phyloP scores from a whole-genome alignment of 2,797 vertebrate species.

The Danio aesculapii region DNA sequence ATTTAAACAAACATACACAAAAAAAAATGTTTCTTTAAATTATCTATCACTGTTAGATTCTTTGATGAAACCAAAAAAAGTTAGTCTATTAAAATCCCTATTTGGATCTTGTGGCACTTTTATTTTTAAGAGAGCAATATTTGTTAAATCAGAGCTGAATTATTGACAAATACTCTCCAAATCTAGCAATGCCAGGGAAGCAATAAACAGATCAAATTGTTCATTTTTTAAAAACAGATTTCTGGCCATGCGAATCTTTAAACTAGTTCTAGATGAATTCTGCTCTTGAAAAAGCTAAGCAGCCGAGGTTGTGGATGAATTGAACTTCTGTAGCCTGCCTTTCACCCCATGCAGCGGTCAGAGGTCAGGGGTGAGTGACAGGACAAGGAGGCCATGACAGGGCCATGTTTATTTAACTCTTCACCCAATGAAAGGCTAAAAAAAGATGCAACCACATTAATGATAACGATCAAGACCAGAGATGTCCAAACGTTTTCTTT shows the following conservation, averaged over 20 bases:
- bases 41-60: too few relatives aligned
- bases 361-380: slow-evolving; percentile 60
- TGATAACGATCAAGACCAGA: slow-evolving; percentile 3
- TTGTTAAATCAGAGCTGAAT: background rate
- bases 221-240: background rate
- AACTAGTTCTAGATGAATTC: background rate
- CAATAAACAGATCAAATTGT: too few relatives aligned
- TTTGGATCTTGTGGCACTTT: too few relatives aligned
- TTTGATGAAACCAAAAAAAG: too few relatives aligned
- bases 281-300: slow-evolving; percentile 16
- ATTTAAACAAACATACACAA: too few relatives aligned
- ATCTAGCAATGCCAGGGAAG: background rate
- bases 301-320: background rate
- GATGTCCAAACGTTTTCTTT: too few relatives aligned
- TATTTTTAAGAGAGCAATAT: too few relatives aligned
- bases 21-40: too few relatives aligned
- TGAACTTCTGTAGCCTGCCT: slow-evolving; percentile 41
- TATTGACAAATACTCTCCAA: slow-evolving; percentile 6
- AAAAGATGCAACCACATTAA: slow-evolving; percentile 14
- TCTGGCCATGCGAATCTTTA: background rate
- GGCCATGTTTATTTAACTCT: slow-evolving; percentile 62
- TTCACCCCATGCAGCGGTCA: slow-evolving; percentile 55
- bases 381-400: slow-evolving; percentile 57
- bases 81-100: too few relatives aligned
- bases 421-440: slow-evolving; percentile 45